Conservation (phyloP, 2,888 invertebrate genomes). For the Eupithecia exiguata region DNA sequence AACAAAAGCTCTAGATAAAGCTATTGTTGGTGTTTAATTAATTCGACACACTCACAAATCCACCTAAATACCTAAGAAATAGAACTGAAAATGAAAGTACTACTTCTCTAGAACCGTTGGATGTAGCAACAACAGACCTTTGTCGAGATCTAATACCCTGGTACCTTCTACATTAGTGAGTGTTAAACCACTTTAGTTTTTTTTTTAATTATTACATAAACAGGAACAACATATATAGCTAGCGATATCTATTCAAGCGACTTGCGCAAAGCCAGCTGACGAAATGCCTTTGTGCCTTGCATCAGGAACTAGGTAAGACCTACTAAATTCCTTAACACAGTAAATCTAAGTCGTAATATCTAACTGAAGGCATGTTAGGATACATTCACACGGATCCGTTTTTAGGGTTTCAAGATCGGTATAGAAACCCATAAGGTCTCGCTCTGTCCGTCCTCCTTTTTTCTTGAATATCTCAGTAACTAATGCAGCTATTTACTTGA, state of each 20-base stretch:
- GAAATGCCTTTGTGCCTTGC: conserved; percentile 52
- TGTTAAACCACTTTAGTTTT: conserved; percentile 6
- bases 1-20: conserved; percentile 5
- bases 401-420: too few relatives aligned
- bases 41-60: neutral
- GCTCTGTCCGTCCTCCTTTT: too few relatives aligned
- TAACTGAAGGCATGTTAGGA: neutral
- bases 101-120: neutral
- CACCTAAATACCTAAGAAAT: neutral
- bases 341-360: conserved; percentile 14
- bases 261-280: conserved; percentile 50
- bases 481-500: too few relatives aligned
- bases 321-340: conserved; percentile 40
- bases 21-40: neutral
- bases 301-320: conserved; percentile 45
- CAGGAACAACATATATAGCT: conserved; percentile 32
- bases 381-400: too few relatives aligned
- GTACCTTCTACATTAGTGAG: conserved; percentile 15
- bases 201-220: conserved; percentile 35
- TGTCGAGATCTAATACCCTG: conserved; percentile 12
- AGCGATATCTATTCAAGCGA: conserved; percentile 51
- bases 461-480: too few relatives aligned
- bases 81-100: neutral
- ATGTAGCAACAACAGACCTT: conserved; percentile 28
- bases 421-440: too few relatives aligned